Evolutionary conservation across 2,113 vertebrate genomes (phyloP).

Genomic region (Ictidomys tridecemlineatus): DNA sequence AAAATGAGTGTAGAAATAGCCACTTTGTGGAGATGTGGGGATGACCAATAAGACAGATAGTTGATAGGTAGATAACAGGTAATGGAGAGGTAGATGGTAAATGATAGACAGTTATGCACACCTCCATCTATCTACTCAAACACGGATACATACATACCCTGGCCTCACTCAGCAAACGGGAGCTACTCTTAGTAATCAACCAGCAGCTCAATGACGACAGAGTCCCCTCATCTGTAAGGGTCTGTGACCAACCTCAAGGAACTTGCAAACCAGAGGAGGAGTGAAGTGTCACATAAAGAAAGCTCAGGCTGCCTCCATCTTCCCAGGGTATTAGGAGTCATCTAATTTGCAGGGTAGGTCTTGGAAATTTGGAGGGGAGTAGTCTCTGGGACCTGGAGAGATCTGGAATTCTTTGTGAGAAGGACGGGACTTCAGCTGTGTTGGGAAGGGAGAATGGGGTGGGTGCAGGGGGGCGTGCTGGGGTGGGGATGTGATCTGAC

Average conservation of each 20-base stretch:
- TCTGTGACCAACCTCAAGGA: background rate
- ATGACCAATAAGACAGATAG: background rate
- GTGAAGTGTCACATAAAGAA: background rate
- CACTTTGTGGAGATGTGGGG: background rate
- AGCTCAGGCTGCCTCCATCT: no score
- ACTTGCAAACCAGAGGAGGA: background rate
- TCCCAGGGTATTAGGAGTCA: background rate
- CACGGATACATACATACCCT: background rate
- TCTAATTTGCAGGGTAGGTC: no score
- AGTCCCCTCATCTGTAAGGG: background rate
- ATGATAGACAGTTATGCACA: background rate
- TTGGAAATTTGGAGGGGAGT: background rate
- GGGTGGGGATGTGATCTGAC: no score
- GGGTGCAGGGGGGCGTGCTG: accelerated
- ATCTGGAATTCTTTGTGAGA: background rate
- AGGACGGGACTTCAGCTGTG: background rate
- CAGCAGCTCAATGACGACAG: background rate
- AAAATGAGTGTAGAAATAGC: background rate
- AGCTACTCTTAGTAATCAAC: background rate
- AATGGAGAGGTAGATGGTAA: background rate
- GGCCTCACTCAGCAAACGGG: background rate
- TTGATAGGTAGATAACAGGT: background rate
- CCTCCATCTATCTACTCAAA: background rate
- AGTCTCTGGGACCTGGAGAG: background rate
- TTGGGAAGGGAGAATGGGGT: background rate